Base-by-base conservation (phyloP, 2,113 vertebrate species). In the Lipotes vexillifer region DNA sequence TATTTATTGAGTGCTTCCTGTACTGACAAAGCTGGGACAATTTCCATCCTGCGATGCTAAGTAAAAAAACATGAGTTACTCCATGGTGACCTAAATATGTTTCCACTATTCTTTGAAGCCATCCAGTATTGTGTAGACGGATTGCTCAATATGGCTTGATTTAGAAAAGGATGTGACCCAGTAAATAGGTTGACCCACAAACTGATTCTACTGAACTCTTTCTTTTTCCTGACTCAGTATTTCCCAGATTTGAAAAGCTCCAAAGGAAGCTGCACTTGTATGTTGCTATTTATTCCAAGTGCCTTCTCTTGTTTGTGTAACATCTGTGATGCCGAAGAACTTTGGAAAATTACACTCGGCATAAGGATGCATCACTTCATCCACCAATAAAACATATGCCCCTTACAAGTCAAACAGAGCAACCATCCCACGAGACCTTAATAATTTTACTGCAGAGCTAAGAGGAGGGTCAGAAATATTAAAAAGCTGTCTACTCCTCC, bases 1-100 rank as follows among this genome's bases (percentile, higher is more conserved):
- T 93, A 57, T 86, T 90, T 90, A 90, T 88, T 36, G 86, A 94
- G 57, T 82, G 55, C 38, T 86, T 96, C 57, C 66, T 57, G 20
- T 44, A 52, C 66, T 93, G 82, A 69, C 49, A 94, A 69, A 96
- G 55, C 68, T 57, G 49, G 36, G 10, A 61, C 36, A 80, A 63
- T 84, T 95, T 21, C 29, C 71, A 88, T 55, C 14, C 72, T 81
- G 20, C 2, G 2, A 93, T 41, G n/a, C 36, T 44, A 90, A 36
- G 21, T 31, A 8, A 36, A 87, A 14, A 41, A 41, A 23, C 3
- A 41, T n/a, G 15, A 74, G 14, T 49, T 83, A 55, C n/a, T 75
- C 72, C 25, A 29, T 25, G 31, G 33, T 96, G 89, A 97, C 68
- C 55, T 68, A 81, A 12, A 65, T 83, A 80, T 61, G 52, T 82